Conservation (phyloP, 2,113 vertebrate species). For the Corvus hawaiiensis region DNA sequence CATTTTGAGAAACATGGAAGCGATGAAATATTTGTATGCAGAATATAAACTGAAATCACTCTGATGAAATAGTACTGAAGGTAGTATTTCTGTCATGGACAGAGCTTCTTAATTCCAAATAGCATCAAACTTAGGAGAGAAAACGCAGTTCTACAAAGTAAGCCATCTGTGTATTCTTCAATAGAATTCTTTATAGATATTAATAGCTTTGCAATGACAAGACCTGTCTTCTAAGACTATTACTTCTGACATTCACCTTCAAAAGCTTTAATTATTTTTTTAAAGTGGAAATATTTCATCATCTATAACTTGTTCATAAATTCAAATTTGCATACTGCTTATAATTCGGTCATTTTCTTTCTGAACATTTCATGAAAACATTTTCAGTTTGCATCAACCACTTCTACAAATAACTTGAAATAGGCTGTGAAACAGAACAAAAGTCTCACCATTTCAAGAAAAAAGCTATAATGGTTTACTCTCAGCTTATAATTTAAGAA, state of each 20-base stretch:
- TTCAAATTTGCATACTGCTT: not conserved
- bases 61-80: not conserved
- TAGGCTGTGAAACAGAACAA: not conserved
- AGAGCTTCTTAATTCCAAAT: not conserved
- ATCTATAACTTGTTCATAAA: not conserved
- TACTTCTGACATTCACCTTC: not conserved
- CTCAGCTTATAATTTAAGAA: not conserved
- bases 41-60: not conserved
- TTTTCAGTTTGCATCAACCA: not conserved
- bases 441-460: not conserved
- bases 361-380: not conserved
- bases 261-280: not conserved
- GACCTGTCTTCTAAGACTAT: not conserved
- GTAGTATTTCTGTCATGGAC: not conserved
- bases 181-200: not conserved
- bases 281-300: not conserved
- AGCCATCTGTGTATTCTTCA: not conserved
- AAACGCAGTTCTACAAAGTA: not conserved
- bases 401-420: not conserved
- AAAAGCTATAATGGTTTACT: not conserved
- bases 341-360: not conserved
- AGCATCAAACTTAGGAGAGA: not conserved
- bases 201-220: not conserved
- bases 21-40: not conserved
- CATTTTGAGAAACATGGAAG: not conserved